Conservation (phyloP, 2,888 invertebrate species). For the Drosophila pseudotakahashii region DNA sequence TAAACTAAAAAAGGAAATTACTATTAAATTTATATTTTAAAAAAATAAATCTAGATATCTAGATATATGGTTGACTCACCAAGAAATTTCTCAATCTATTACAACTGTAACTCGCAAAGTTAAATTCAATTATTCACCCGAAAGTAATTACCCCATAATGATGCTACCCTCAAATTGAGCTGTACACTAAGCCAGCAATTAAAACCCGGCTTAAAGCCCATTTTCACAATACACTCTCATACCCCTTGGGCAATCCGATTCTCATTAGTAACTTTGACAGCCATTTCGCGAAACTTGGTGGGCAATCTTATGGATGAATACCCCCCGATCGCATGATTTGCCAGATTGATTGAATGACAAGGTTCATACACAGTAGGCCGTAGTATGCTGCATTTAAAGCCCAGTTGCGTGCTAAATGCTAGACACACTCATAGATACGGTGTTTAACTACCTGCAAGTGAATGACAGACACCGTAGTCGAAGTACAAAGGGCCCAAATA, state of each 20-base stretch:
- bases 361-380: constrained; percentile 7
- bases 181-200: constrained; percentile 26
- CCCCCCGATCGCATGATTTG: constrained; percentile 45
- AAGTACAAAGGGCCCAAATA: constrained; percentile 44
- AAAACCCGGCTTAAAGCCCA: constrained; percentile 18
- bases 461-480: constrained; percentile 61
- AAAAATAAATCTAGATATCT: too few species aligned
- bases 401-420: constrained; percentile 71
- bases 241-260: constrained; percentile 21
- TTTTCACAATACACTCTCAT: constrained; percentile 6
- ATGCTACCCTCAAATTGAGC: constrained; percentile 15
- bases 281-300: constrained; percentile 19
- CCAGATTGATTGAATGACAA: constrained; percentile 76
- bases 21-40: too few species aligned
- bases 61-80: constrained; percentile 1
- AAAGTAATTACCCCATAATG: constrained; percentile 27
- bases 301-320: constrained; percentile 33
- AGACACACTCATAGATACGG: constrained; percentile 49
- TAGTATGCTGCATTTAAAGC: constrained; percentile 38
- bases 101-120: constrained; percentile 6
- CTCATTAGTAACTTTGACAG: constrained; percentile 46
- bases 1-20: too few species aligned
- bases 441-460: constrained; percentile 70
- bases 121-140: constrained; percentile 13
- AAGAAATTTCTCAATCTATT: constrained; percentile 9